Percentiles rank a stretch among this genome's conserved stretches.
Conservation (phyloP, 2,888 invertebrate genomes). For the Melanotus villosus region DNA sequence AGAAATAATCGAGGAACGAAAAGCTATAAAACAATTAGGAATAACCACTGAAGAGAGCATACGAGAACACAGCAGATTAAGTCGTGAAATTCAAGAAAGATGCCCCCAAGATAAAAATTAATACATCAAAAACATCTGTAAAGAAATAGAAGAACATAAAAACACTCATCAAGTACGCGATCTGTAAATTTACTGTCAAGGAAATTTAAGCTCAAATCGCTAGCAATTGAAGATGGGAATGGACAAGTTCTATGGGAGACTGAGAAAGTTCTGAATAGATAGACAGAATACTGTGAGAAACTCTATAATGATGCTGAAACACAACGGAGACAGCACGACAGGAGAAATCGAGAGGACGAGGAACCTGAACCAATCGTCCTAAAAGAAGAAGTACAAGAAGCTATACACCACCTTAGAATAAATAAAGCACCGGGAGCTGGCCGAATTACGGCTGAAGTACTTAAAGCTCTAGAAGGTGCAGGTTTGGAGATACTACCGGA, state of each 20-base stretch:
- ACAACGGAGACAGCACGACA: neutral
- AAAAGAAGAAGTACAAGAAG: constrained; percentile 1
- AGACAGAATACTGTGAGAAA: neutral
- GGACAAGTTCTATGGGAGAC: neutral
- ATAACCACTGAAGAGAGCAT: constrained; percentile 2
- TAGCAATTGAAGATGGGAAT: constrained; percentile 1
- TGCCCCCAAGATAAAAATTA: neutral
- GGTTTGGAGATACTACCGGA: neutral
- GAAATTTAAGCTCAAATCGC: constrained; percentile 1
- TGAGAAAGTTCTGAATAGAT: neutral
- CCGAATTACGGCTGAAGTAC: constrained; percentile 9
- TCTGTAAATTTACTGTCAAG: constrained; percentile 3
- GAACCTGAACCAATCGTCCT: neutral
- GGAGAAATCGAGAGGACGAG: constrained; percentile 2
- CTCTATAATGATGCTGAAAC: neutral
- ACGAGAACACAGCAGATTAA: neutral
- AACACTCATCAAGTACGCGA: neutral
- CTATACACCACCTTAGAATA: constrained; percentile 3
- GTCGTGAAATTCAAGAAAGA: neutral
- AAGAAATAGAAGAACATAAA: constrained; percentile 7
- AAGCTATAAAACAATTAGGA: constrained; percentile 2
- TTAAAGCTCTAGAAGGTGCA: neutral
- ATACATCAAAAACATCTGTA: constrained; percentile 2
- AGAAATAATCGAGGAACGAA: constrained; percentile 5
- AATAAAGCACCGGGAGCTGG: constrained; percentile 1